Evolutionary conservation across 2,888 invertebrate species (phyloP).

Genomic region (Perithous albicinctus): DNA sequence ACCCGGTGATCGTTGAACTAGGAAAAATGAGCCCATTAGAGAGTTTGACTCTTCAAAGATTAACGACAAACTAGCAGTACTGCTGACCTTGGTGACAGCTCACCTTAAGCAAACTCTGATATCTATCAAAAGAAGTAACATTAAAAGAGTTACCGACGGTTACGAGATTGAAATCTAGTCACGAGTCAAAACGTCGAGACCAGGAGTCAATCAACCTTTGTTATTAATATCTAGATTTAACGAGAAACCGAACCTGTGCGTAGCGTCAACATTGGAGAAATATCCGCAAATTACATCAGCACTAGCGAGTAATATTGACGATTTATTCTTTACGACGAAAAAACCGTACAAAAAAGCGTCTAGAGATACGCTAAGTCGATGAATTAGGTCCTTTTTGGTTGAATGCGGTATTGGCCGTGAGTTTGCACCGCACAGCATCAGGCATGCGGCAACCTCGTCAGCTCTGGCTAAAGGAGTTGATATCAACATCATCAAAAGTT

Average conservation of each 20-base stretch:
- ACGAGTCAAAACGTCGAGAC: constrained; percentile 54
- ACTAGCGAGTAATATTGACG: background rate
- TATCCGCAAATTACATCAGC: constrained; percentile 19
- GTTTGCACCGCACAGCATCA: no score
- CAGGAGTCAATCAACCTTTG: no score
- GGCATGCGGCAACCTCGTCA: no score
- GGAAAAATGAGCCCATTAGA: constrained; percentile 45
- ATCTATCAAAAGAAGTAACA: constrained; percentile 55
- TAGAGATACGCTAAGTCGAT: constrained; percentile 40
- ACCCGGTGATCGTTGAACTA: constrained; percentile 44
- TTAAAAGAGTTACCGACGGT: constrained; percentile 3
- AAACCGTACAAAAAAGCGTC: constrained; percentile 35
- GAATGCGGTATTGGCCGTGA: no score
- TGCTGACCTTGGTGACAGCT: constrained; percentile 63
- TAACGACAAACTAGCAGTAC: constrained; percentile 49
- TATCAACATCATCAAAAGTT: no score
- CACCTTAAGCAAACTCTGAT: constrained; percentile 61
- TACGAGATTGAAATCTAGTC: constrained; percentile 59
- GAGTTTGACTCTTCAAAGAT: constrained; percentile 17
- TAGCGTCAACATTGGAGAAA: no score
- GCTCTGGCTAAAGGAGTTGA: no score
- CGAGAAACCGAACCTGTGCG: no score
- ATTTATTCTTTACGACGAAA: constrained; percentile 30
- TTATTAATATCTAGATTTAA: constrained; percentile 52
- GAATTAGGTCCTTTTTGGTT: constrained; percentile 52